A percentile compares a stretch with the other conserved stretches of the same genome.
Conservation (phyloP, 1,140 invertebrate genomes). For the Kradibia gibbosae region DNA sequence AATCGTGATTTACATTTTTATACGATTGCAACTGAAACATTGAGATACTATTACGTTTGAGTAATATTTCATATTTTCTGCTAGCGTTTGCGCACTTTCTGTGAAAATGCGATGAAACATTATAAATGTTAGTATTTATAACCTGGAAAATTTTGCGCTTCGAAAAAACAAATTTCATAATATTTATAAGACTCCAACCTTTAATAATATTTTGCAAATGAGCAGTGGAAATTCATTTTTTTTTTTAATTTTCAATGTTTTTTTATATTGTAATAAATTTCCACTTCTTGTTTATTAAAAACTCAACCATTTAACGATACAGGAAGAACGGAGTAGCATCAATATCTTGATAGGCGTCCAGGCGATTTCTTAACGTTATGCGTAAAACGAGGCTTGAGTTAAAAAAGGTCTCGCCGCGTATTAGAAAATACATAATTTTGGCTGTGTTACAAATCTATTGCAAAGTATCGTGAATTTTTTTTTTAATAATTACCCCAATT, state of each 20-base stretch:
- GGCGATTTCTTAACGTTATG: background rate
- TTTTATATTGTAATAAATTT: too few species aligned
- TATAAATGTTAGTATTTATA: background rate
- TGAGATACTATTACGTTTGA: background rate
- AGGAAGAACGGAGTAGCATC: too few species aligned
- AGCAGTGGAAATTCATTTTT: too few species aligned
- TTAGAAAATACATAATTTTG: background rate
- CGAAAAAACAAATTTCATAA: too few species aligned
- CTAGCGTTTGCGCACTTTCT: background rate
- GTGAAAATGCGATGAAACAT: background rate
- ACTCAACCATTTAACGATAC: too few species aligned
- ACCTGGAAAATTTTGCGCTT: background rate
- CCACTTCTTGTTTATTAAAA: too few species aligned
- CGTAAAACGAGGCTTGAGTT: background rate
- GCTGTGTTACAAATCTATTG: background rate
- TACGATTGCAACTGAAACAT: background rate
- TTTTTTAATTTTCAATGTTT: too few species aligned
- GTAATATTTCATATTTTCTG: background rate
- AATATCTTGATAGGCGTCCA: too few species aligned
- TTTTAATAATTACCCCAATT: too few species aligned
- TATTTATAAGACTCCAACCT: background rate
- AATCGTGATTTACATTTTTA: background rate
- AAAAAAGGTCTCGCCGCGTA: background rate
- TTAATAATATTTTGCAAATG: too few species aligned
- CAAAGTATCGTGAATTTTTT: background rate